A percentile compares a stretch with the other conserved stretches of the same genome.
Evolutionary conservation across 2,113 vertebrate genomes (phyloP).

Genomic region (Onychostruthus taczanowskii): DNA sequence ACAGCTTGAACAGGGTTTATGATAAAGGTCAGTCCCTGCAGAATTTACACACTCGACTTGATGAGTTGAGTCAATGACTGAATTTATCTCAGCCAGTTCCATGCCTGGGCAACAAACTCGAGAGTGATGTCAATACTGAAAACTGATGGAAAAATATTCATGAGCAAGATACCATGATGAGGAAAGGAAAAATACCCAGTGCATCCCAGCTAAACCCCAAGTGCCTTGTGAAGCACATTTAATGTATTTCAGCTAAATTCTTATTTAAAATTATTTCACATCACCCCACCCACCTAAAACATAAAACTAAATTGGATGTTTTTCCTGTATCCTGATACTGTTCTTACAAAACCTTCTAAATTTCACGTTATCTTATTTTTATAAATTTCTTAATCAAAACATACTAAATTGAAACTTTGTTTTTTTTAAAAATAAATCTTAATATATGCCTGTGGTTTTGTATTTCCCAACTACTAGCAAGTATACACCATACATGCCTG

Average conservation of each 20-base stretch:
- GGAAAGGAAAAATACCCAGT: not conserved
- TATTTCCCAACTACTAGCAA: not conserved
- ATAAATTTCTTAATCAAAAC: not conserved
- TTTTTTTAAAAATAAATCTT: not conserved
- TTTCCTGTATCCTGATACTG: not conserved
- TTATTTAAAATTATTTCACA: not conserved
- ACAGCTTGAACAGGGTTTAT: not conserved
- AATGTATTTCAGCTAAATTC: not conserved
- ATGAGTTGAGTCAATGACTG: not conserved
- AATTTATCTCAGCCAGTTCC: not conserved
- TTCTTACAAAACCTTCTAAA: not conserved
- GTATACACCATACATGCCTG: not conserved
- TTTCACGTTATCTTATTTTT: not conserved
- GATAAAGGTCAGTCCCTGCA: not conserved
- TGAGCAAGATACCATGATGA: rapidly evolving
- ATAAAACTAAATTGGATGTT: not conserved
- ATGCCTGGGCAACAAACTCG: not conserved
- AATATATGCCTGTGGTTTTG: not conserved
- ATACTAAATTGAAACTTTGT: not conserved
- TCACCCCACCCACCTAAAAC: not conserved
- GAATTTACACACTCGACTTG: not conserved
- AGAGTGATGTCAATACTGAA: not conserved
- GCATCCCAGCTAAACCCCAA: not conserved
- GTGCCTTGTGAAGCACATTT: not conserved
- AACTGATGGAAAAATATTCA: not conserved